Conservation (phyloP, 2,797 vertebrate genomes). For the Argentina silus region DNA sequence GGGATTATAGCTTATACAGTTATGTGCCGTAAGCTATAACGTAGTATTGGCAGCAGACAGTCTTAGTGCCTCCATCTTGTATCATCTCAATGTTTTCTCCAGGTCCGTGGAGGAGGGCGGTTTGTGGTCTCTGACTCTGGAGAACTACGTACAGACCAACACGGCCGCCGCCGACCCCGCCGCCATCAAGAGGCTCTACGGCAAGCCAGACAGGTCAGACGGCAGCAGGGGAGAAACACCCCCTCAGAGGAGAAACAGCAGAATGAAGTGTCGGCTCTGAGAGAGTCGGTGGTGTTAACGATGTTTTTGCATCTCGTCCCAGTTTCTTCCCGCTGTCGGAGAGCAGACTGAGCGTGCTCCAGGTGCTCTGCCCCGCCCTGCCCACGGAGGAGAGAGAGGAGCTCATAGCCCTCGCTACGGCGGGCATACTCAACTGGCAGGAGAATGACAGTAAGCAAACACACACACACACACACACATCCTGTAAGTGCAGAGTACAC, state of each 20-base stretch:
- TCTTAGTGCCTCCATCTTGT: constrained; percentile 11
- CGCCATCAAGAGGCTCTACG: constrained; percentile 78
- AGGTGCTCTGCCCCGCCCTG: constrained; percentile 87
- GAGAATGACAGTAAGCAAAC: constrained; percentile 76
- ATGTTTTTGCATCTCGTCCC: constrained; percentile 43
- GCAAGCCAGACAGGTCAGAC: constrained; percentile 27
- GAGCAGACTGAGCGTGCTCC: constrained; percentile 87
- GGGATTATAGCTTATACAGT: constrained; percentile 19
- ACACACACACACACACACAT: not conserved
- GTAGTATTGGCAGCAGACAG: constrained; percentile 11
- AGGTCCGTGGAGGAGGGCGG: constrained; percentile 87
- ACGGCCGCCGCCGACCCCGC: constrained; percentile 56
- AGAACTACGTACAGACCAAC: constrained; percentile 77
- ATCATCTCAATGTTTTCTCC: not conserved
- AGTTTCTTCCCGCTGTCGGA: constrained; percentile 90
- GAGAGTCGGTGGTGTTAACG: constrained; percentile 12
- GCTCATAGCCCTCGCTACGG: constrained; percentile 83
- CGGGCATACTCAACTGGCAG: constrained; percentile 87
- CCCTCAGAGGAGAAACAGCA: no score
- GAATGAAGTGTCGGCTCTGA: not conserved
- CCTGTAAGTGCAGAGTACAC: no score
- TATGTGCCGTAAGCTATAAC: constrained; percentile 23
- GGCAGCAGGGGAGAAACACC: not conserved
- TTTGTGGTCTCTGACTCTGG: constrained; percentile 90
- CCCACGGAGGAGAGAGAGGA: constrained; percentile 81